Percentiles rank a stretch among this genome's conserved stretches.
phyloP scores from a whole-genome alignment of 2,113 vertebrate species.

The Scomber scombrus region DNA sequence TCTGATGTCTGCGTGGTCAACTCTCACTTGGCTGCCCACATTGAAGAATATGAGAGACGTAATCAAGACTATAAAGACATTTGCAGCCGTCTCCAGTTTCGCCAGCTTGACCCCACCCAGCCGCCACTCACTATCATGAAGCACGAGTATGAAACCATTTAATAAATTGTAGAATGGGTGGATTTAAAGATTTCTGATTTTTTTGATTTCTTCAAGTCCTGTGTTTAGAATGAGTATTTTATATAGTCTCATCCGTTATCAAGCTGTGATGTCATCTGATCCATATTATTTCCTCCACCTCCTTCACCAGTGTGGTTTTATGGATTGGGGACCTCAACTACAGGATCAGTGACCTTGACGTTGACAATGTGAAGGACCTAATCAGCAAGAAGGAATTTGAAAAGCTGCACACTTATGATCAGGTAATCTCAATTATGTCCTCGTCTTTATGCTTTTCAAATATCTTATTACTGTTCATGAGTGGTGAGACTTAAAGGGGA shows the following conservation, averaged over 20 bases:
- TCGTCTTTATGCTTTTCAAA: background rate
- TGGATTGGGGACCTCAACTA: slow-evolving; percentile 99
- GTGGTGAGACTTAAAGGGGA: background rate
- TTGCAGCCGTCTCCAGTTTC: slow-evolving; percentile 92
- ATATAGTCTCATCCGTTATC: background rate
- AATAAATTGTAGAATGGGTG: background rate
- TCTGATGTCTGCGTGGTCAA: slow-evolving; percentile 95
- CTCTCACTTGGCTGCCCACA: slow-evolving; percentile 94
- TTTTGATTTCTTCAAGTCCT: background rate
- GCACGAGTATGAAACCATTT: slow-evolving; percentile 87
- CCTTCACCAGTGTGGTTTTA: slow-evolving; percentile 76
- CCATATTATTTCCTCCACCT: background rate
- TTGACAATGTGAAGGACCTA: slow-evolving; percentile 92
- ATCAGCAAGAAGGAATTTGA: slow-evolving; percentile 90
- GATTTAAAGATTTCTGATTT: background rate
- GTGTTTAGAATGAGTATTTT: background rate
- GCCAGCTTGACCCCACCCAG: slow-evolving; percentile 82
- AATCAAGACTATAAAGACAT: slow-evolving; percentile 98
- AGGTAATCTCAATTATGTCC: slow-evolving; percentile 83
- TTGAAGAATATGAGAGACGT: slow-evolving; percentile 92
- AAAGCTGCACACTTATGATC: slow-evolving; percentile 89
- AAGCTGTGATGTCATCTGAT: background rate
- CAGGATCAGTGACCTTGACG: slow-evolving; percentile 91
- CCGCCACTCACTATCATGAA: slow-evolving; percentile 90
- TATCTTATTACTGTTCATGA: background rate